A percentile compares a stretch with the other conserved stretches of the same genome.
phyloP scores from a whole-genome alignment of 2,888 invertebrate genomes.

The Heteropelma amictum region DNA sequence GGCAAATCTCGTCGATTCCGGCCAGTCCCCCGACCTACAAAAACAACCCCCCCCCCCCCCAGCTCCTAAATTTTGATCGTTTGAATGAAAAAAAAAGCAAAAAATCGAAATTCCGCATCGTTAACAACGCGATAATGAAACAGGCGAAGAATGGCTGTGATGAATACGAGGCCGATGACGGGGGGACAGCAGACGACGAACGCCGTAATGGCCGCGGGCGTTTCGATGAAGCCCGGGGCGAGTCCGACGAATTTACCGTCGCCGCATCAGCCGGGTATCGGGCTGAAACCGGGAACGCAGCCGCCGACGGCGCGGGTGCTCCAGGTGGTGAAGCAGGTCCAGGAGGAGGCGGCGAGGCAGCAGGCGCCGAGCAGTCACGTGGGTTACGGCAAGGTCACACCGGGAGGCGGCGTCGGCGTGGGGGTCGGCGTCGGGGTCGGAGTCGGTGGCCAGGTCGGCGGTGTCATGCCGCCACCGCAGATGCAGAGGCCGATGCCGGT shows the following conservation, averaged over 20 bases:
- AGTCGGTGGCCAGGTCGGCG: slow-evolving; percentile 77
- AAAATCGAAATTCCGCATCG: slow-evolving; percentile 78
- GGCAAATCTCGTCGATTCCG: slow-evolving; percentile 31
- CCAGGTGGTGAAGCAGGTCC: slow-evolving; percentile 91
- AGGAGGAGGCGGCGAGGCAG: slow-evolving; percentile 94
- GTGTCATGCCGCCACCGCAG: slow-evolving; percentile 81
- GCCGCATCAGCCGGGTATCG: slow-evolving; percentile 81
- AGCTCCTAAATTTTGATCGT: not conserved
- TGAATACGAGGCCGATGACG: slow-evolving; percentile 83
- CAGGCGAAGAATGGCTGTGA: slow-evolving; percentile 89
- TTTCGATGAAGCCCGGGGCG: slow-evolving; percentile 79
- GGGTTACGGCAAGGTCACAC: slow-evolving; percentile 87
- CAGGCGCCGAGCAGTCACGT: slow-evolving; percentile 85
- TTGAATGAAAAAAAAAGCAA: not conserved
- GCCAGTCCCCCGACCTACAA: slow-evolving; percentile 49
- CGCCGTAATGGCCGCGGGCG: slow-evolving; percentile 80
- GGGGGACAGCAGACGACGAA: slow-evolving; percentile 75
- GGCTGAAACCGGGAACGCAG: slow-evolving; percentile 85
- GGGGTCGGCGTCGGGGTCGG: slow-evolving; percentile 76
- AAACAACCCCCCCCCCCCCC: not conserved
- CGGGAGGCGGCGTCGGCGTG: slow-evolving; percentile 74
- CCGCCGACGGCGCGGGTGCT: slow-evolving; percentile 90
- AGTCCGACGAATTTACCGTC: slow-evolving; percentile 75
- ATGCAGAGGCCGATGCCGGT: slow-evolving; percentile 79
- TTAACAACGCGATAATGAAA: slow-evolving; percentile 10